Base-by-base conservation (phyloP, 1,140 invertebrate genomes). In the Drosophila ananassae region DNA sequence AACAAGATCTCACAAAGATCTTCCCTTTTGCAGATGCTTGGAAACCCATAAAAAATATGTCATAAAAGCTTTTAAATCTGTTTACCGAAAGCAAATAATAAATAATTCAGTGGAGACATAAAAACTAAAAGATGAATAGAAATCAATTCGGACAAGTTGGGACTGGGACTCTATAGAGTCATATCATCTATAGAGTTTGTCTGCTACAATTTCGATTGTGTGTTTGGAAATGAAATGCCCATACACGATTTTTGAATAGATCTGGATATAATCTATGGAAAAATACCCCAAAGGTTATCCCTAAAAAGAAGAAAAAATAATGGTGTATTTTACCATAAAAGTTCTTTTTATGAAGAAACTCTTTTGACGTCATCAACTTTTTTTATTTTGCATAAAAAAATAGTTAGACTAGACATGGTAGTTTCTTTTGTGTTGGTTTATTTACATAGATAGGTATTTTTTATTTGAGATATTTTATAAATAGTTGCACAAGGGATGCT, bases 111-210 rank as follows among this genome's bases (percentile, higher is more conserved):
- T 56, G 66, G 25, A 37, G 32, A 68, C 32, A 50, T 69, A 30
- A 57, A 69, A 68, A n/a, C 25, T 28, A 28, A 69, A 69, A 69
- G 44, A 56, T 69, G 67, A 69, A 69, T 69, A 69, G 25, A 56
- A 69, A 69, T 69, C 32, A 57, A 69, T 41, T 69, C 64, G 32
- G 32, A n/a, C 22, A 10, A 21, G 28, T 13, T n/a, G 25, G 13
- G 12, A 13, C 57, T 39, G 21, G n/a, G 39, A n/a, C 47, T 9
- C 37, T 28, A 12, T 3, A 2, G 2, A 41, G n/a, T 13, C 39
- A 41, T 41, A 41, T 8, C 3, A 5, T 41, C 5, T 41, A 41
- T 4, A 13, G 2, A 63, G 48, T 58, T 9, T 63, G 34, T 64
- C 47, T 28, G 50, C 30, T 68, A 67, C 50, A 54, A 54, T 55